These are phyloP conservation scores for Galbula dea DNA, from an alignment of 2,113 vertebrate genomes.

Conservation along the genomic window DNA sequence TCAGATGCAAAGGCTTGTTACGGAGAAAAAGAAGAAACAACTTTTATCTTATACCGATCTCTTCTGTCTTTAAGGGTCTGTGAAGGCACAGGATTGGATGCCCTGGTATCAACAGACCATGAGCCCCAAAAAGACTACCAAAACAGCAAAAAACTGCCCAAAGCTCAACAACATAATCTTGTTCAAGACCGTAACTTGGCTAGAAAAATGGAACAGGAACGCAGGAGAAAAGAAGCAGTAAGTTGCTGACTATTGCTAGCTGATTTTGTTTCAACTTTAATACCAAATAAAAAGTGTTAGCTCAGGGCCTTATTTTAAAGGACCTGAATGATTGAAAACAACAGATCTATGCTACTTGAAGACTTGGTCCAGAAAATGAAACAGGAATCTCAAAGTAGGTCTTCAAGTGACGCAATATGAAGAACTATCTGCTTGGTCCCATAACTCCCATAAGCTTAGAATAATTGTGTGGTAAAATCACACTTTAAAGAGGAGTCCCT, in stretches of 20 bases:
- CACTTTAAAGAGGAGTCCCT: background rate
- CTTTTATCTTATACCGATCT: background rate
- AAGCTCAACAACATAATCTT: constrained; percentile 31
- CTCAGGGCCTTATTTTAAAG: background rate
- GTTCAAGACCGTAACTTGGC: constrained; percentile 79
- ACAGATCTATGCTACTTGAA: background rate
- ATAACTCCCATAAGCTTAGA: background rate
- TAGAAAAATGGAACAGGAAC: constrained; percentile 86
- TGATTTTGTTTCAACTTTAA: background rate
- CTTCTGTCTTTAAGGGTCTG: constrained; percentile 27
- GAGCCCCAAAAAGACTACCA: background rate
- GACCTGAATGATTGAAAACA: background rate
- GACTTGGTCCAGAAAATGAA: background rate
- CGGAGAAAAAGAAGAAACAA: background rate
- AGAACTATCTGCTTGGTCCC: background rate
- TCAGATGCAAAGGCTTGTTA: background rate
- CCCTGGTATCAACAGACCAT: background rate
- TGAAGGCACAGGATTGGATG: background rate
- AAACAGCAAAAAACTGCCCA: background rate
- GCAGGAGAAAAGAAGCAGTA: constrained; percentile 85
- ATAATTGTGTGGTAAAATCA: background rate
- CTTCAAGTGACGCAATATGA: background rate
- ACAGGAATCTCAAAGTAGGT: background rate
- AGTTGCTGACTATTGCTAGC: constrained; percentile 57
- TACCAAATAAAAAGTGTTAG: background rate